Base-by-base conservation (phyloP, 2,888 invertebrate species). In the Laspeyria flexula region DNA sequence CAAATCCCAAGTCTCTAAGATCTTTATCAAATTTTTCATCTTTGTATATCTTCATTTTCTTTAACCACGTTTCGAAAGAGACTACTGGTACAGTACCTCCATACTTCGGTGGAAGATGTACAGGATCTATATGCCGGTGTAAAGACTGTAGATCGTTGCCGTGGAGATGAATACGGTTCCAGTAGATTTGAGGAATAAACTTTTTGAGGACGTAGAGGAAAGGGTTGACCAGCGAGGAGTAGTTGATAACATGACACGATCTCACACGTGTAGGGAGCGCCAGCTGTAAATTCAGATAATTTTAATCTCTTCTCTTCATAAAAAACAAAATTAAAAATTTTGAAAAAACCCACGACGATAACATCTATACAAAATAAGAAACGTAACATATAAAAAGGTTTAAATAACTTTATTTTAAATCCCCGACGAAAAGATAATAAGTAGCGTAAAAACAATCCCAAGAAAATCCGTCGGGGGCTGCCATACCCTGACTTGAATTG, bases 181-280 rank as follows among this genome's bases (percentile, higher is more conserved):
- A 93, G 86, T 95, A 95, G 13, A 90, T 74, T 23, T 94, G 91
- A 47, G 95, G 95, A 18, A 97, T 90, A 59, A 97, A 94, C 3
- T 95, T 95, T 71, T 96, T 96, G 84, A 97, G 96, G 25, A 96
- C 91, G 55, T 95, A 95, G 77, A 95, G 95, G 60, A 96, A 94
- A 1, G 95, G 94, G 81, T 96, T 96, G 66, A 97, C 95, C 1
- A 96, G 88, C 96, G 96, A 96, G 13, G 96, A 96, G 81, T 96
- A 96, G 83, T 96, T 95, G 25, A 96, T 93, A 53, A 97, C 94
- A 85, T 97, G 97, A 43, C 96, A 93, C 0, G 94, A 93, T 23
- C 93, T 90, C 0, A 95, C 88, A 30, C 95, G 94, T 66, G 94
- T 92, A 0, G 96, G 96, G 65, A 95, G 94, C 10, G 95, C 94